phyloP scores from a whole-genome alignment of 2,888 invertebrate species.

The Choristoneura rosaceana region DNA sequence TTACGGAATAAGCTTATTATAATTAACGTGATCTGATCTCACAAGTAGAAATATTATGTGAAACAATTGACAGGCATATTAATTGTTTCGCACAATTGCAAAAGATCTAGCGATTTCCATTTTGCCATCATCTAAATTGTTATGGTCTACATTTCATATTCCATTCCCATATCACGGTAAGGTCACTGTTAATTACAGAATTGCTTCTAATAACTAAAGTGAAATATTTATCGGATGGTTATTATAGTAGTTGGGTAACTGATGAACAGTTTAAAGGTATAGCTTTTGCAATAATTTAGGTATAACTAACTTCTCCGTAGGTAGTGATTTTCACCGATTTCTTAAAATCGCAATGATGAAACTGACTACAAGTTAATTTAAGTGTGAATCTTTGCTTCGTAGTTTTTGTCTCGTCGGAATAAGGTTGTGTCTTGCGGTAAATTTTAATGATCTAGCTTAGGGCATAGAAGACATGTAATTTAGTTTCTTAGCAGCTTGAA shows the following conservation, averaged over 20 bases:
- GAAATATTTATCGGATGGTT: conserved; percentile 4
- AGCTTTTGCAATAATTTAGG: conserved; percentile 18
- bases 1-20: no score
- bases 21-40: no score
- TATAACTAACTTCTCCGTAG: conserved; percentile 13
- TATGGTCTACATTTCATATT: conserved; percentile 17
- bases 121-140: conserved; percentile 23
- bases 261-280: conserved; percentile 21
- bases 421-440: conserved; percentile 7
- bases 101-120: conserved; percentile 21
- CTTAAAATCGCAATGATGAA: conserved; percentile 41
- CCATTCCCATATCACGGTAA: conserved; percentile 21
- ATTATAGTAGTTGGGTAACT: conserved; percentile 21
- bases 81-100: conserved; percentile 27
- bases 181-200: neutral
- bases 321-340: conserved; percentile 42
- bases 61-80: conserved; percentile 8
- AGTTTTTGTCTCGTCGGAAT: neutral
- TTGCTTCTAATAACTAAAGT: conserved; percentile 18
- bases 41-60: neutral
- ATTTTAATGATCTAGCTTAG: conserved; percentile 32
- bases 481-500: conserved; percentile 39
- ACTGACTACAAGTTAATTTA: conserved; percentile 34
- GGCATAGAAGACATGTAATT: conserved; percentile 39
- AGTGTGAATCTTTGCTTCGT: conserved; percentile 35